Percentiles rank a stretch among this genome's conserved stretches.
These are phyloP conservation scores for Lasius fuliginosus DNA, from an alignment of 2,888 invertebrate species.

Conservation along the genomic window DNA sequence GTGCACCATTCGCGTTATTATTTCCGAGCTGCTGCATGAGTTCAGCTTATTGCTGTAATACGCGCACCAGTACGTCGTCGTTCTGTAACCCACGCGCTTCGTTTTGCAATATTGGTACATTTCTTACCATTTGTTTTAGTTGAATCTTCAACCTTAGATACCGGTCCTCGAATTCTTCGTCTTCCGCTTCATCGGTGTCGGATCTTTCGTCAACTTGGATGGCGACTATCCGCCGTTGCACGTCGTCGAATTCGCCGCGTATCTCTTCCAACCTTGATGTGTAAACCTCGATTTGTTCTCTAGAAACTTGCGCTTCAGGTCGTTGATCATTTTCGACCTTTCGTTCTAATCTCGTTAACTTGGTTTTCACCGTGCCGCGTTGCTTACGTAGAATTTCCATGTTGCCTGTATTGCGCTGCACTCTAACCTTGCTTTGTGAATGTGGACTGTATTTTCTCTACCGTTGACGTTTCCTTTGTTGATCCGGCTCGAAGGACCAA, in stretches of 20 bases:
- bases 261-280: not conserved
- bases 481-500: no score
- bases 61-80: no score
- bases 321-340: not conserved
- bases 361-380: not conserved
- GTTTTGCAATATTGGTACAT: no score
- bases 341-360: not conserved
- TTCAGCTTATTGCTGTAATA: not conserved
- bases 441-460: no score
- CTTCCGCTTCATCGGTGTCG: not conserved
- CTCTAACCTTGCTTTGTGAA: no score
- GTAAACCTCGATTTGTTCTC: slow-evolving; percentile 1
- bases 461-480: no score
- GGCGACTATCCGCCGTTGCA: not conserved
- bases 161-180: not conserved
- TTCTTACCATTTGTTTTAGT: not conserved
- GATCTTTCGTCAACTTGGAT: not conserved
- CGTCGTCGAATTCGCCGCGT: not conserved
- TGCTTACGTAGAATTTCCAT: not conserved
- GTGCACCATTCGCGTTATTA: no score
- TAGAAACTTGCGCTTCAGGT: not conserved
- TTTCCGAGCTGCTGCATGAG: not conserved
- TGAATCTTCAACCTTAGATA: not conserved
- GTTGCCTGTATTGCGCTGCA: not conserved
- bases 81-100: no score